phyloP scores from a whole-genome alignment of 2,797 vertebrate genomes.

The Peromyscus eremicus region DNA sequence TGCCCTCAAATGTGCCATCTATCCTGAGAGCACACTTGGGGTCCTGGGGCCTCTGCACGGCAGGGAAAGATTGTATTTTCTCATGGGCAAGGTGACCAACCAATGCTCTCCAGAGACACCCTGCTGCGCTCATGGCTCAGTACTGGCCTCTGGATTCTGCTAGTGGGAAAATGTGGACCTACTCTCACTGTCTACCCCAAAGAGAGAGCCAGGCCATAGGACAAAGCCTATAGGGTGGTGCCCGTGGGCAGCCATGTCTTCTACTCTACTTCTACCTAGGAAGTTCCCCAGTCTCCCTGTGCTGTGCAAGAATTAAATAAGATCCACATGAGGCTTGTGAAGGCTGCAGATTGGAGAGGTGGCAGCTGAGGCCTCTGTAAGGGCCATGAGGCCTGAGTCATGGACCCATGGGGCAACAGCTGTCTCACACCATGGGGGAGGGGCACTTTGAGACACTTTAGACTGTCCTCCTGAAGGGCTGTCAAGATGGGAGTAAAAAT shows the following conservation, averaged over 20 bases:
- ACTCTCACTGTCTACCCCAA: not conserved
- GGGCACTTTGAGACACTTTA: not conserved
- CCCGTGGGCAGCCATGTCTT: rapidly evolving
- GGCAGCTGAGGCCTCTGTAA: not conserved
- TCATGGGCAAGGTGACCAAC: not conserved
- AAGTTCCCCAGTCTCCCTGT: not conserved
- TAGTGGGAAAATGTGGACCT: not conserved
- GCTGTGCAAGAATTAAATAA: not conserved
- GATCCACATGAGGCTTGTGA: not conserved
- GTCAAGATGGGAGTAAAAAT: not conserved
- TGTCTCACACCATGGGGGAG: not conserved
- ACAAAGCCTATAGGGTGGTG: not conserved
- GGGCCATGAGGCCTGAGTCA: not conserved
- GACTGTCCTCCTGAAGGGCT: not conserved
- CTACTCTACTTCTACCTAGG: not conserved
- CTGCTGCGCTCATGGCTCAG: not conserved
- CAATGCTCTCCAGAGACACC: not conserved
- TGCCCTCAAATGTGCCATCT: not conserved
- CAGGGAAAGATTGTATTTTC: too few relatives aligned
- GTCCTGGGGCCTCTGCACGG: not conserved
- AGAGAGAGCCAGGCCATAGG: not conserved
- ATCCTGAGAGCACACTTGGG: not conserved
- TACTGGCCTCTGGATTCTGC: not conserved
- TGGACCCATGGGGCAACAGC: not conserved
- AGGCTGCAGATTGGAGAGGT: too few relatives aligned